Evolutionary conservation across 2,888 invertebrate genomes (phyloP).

Genomic region (Caenorhabditis zanzibari): DNA sequence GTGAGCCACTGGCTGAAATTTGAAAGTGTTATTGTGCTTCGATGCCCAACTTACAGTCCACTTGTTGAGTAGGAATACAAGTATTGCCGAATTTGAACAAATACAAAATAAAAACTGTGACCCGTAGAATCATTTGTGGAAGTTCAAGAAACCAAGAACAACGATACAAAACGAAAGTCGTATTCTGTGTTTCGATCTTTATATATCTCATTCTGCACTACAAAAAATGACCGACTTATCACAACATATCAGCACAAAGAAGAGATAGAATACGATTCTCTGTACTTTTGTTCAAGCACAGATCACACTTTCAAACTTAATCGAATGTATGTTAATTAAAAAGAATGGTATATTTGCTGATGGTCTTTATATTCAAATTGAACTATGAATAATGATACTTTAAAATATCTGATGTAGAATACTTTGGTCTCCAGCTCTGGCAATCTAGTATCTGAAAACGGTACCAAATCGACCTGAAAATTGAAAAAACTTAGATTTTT

Average conservation of each 20-base stretch:
- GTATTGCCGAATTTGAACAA: background rate
- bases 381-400: too few relatives aligned
- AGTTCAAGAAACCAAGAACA: constrained; percentile 1
- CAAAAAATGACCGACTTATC: constrained; percentile 21
- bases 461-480: too few relatives aligned
- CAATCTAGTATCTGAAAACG: too few relatives aligned
- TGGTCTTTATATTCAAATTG: too few relatives aligned
- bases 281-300: background rate
- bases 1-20: background rate
- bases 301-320: background rate
- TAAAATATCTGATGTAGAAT: too few relatives aligned
- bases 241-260: background rate
- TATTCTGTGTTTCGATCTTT: background rate
- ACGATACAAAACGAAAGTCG: background rate
- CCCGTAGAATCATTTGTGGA: background rate
- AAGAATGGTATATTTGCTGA: background rate
- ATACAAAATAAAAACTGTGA: background rate
- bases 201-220: background rate
- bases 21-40: background rate
- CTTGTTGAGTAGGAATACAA: constrained; percentile 19
- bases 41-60: constrained; percentile 3
- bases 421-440: too few relatives aligned
- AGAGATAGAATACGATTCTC: constrained; percentile 3
- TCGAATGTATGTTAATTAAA: background rate
- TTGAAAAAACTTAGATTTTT: too few relatives aligned